phyloP scores from a whole-genome alignment of 2,888 invertebrate genomes.

The Eudemis profundana region DNA sequence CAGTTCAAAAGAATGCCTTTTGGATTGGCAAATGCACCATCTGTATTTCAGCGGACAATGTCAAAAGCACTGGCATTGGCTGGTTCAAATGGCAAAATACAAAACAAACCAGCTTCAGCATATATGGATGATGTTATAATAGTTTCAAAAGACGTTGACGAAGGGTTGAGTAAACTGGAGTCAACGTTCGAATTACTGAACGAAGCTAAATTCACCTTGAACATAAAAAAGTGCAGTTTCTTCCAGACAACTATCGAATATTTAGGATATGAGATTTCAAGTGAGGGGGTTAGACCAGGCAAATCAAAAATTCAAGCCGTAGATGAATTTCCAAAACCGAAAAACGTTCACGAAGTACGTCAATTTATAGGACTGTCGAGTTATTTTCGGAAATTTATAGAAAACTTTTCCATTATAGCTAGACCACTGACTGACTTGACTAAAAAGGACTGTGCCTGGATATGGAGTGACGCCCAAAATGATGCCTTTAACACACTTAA shows the following conservation, averaged over 20 bases:
- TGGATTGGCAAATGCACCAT: not conserved
- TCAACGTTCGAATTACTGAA: not conserved
- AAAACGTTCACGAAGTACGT: conserved; percentile 37
- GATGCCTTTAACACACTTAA: conserved; percentile 29
- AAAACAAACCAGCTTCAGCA: not conserved
- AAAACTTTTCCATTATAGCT: conserved; percentile 11
- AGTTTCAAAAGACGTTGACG: not conserved
- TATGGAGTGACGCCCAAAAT: conserved; percentile 22
- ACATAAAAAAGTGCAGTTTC: conserved; percentile 43
- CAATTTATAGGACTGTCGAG: conserved; percentile 39
- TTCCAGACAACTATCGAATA: conserved; percentile 39
- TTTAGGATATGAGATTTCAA: conserved; percentile 39
- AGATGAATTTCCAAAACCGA: conserved; percentile 36
- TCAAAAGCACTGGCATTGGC: not conserved
- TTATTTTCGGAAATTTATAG: conserved; percentile 32
- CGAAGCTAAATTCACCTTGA: conserved; percentile 16
- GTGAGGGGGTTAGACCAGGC: conserved; percentile 36
- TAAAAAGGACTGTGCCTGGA: conserved; percentile 28
- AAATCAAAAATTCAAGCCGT: conserved; percentile 35
- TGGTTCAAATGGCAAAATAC: not conserved
- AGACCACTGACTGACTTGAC: conserved; percentile 22
- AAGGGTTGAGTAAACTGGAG: conserved; percentile 12
- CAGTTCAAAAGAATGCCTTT: not conserved
- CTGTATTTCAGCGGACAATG: not conserved
- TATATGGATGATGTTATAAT: conserved; percentile 18